Conservation (phyloP, 2,888 invertebrate genomes). For the Tetanocera ferruginea region DNA sequence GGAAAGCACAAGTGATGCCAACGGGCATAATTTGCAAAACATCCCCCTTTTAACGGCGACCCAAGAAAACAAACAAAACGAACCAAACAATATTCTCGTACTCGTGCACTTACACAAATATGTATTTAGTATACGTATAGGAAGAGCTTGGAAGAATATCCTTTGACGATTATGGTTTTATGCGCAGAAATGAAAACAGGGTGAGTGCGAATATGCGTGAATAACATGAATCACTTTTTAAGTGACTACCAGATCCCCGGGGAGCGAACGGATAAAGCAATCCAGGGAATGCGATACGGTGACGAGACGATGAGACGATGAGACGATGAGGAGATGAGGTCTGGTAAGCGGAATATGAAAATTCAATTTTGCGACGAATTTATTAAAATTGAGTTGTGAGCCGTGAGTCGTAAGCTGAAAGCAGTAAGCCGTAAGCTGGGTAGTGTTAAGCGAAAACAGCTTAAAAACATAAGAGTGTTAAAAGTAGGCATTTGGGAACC, state of each 20-base stretch:
- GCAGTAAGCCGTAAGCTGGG: not conserved
- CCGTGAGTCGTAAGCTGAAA: slow-evolving; percentile 12
- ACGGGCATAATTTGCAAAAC: not conserved
- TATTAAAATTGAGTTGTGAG: slow-evolving; percentile 56
- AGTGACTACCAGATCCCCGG: slow-evolving; percentile 58
- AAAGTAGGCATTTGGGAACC: slow-evolving; percentile 67
- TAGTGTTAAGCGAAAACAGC: slow-evolving; percentile 52
- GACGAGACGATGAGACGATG: slow-evolving; percentile 2
- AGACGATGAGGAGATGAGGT: slow-evolving; percentile 18
- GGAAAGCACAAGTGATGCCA: slow-evolving; percentile 24
- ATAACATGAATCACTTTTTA: slow-evolving; percentile 66
- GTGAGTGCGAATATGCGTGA: slow-evolving; percentile 42
- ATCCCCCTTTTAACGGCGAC: slow-evolving; percentile 17
- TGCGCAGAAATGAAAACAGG: slow-evolving; percentile 36
- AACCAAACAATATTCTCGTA: slow-evolving; percentile 27
- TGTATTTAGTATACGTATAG: slow-evolving; percentile 15
- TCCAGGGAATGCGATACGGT: slow-evolving; percentile 20
- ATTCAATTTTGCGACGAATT: slow-evolving; percentile 69
- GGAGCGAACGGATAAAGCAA: slow-evolving; percentile 25
- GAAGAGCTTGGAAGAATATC: slow-evolving; percentile 43
- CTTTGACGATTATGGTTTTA: slow-evolving; percentile 54
- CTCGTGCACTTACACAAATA: slow-evolving; percentile 26
- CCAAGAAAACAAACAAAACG: slow-evolving; percentile 37
- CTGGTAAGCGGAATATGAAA: slow-evolving; percentile 59
- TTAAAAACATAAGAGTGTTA: slow-evolving; percentile 57